These are phyloP conservation scores for Lamprotornis superbus DNA, from an alignment of 2,113 vertebrate genomes.

Conservation along the genomic window DNA sequence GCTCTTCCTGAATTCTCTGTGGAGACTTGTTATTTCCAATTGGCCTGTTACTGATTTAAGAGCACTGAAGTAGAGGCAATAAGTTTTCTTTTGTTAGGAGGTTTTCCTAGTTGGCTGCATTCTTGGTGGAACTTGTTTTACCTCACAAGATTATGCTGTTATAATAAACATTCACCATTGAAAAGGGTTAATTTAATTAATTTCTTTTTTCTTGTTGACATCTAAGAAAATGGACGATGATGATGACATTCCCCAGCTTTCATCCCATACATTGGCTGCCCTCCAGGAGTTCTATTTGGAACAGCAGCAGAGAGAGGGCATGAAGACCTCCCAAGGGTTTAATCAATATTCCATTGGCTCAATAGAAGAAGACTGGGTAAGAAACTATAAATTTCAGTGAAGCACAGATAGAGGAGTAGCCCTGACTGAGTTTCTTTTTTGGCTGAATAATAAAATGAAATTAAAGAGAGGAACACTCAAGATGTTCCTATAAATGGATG, in stretches of 20 bases:
- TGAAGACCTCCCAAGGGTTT: not conserved
- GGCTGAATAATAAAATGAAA: not conserved
- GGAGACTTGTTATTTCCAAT: not conserved
- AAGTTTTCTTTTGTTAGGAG: not conserved
- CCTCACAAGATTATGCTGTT: not conserved
- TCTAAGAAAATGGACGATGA: conserved; percentile 80
- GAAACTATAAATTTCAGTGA: not conserved
- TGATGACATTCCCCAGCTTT: conserved; percentile 83
- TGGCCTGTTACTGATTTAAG: not conserved
- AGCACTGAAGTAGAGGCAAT: not conserved
- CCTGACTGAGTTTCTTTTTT: not conserved
- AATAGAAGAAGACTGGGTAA: conserved; percentile 93
- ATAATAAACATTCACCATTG: not conserved
- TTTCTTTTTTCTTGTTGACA: not conserved
- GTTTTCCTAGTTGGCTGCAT: not conserved
- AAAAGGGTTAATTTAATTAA: not conserved
- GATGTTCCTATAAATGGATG: not conserved
- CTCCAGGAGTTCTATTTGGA: conserved; percentile 91
- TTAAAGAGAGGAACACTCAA: not conserved
- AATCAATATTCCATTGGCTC: conserved; percentile 80
- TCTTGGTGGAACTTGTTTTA: not conserved
- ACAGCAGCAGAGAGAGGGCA: conserved; percentile 57
- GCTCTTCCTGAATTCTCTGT: not conserved
- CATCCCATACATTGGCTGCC: conserved; percentile 82
- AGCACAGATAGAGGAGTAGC: not conserved